Base-by-base conservation (phyloP, 2,797 vertebrate species). In the Takifugu rubripes region DNA sequence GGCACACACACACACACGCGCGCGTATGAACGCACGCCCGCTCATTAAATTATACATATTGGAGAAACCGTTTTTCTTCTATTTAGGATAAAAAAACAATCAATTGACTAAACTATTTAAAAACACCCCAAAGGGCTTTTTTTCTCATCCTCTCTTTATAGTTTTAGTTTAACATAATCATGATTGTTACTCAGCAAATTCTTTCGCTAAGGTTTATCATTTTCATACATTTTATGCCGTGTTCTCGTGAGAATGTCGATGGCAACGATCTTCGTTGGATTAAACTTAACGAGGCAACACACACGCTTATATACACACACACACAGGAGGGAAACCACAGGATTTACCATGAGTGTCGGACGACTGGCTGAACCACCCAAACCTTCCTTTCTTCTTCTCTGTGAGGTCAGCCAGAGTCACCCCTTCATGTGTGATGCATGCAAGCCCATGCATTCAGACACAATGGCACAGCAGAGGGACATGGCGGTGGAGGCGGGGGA, bases 321-420 rank as follows among this genome's bases (percentile, higher is more conserved):
- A 54, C 53, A 61, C 52, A 53, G 29, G 27, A 56, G 52, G 85
- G 84, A 91, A 91, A 90, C 79, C 70, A 86, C 70, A 82, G 77
- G 75, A 92, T 93, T 98, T 98, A 98, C 96, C 96, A 89, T 95
- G 95, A 91, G 96, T 96, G 87, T 94, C 94, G 89, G 95, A 90
- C 90, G 93, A 95, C 90, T 94, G 94, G 88, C 90, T 95, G 93
- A 97, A 96, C 92, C 92, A 94, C 81, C 91, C 93, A 94, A 98
- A 94, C 89, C 92, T 94, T 91, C 93, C 94, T 92, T 94, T 99
- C 96, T 96, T 98, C 94, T 97, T 98, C 74, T 94, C 94, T 81
- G 94, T 94, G 80, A 98, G 93, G 90, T 97, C 96, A 74, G 93
- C 96, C 93, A 98, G 85, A 45, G 95, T 96, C 89, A 98, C 92